These are phyloP conservation scores for Frankliniella fusca DNA, from an alignment of 2,888 invertebrate species.

Conservation along the genomic window DNA sequence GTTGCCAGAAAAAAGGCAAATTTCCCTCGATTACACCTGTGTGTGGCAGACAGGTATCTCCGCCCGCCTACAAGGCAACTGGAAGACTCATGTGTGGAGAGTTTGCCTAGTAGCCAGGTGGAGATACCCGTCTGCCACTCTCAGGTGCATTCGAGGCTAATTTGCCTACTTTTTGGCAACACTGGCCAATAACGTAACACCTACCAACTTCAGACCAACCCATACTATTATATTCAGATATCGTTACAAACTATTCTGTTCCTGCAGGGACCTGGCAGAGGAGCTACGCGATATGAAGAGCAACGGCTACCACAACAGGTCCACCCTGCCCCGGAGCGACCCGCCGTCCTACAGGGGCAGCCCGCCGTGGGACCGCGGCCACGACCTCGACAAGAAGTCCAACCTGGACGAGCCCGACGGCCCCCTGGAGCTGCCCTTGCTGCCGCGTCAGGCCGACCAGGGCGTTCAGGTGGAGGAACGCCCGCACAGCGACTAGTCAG, in stretches of 20 bases:
- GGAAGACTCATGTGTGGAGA: no score
- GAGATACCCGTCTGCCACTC: no score
- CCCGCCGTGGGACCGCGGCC: background rate
- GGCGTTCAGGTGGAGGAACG: background rate
- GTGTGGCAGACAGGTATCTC: no score
- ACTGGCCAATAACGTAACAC: no score
- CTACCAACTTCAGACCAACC: no score
- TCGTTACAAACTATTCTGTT: background rate
- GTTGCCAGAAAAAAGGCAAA: no score
- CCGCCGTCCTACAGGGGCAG: background rate
- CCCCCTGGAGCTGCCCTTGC: background rate
- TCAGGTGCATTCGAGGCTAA: no score
- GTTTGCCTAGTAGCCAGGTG: no score
- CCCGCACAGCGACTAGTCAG: background rate
- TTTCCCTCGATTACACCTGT: no score
- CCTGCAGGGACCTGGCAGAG: background rate
- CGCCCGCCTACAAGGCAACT: no score
- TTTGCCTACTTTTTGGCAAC: no score
- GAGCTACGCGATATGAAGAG: background rate
- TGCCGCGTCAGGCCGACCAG: background rate
- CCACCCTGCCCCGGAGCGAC: background rate
- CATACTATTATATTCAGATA: no score
- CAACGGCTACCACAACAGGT: slow-evolving; percentile 14
- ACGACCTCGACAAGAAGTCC: background rate
- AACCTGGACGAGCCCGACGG: background rate